Percentiles rank a stretch among this genome's conserved stretches.
Evolutionary conservation across 2,113 vertebrate species (phyloP).

Genomic region (Odontophorus gujanensis): DNA sequence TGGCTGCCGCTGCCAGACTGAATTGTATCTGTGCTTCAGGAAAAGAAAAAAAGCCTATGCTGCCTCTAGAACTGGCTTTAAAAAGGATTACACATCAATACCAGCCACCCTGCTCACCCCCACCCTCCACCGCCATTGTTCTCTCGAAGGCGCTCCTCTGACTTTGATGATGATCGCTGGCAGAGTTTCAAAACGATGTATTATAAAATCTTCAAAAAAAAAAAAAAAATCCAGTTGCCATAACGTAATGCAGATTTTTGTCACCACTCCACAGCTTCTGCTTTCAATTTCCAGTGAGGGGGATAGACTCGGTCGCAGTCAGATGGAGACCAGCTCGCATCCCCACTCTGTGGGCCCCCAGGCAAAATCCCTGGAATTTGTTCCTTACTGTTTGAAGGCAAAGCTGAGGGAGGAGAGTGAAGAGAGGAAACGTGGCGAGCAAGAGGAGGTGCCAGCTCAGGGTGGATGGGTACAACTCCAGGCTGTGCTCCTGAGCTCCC

Average conservation of each 20-base stretch:
- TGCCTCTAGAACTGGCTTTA: constrained; percentile 52
- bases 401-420: background rate
- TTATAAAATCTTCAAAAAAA: constrained; percentile 80
- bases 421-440: background rate
- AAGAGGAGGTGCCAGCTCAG: background rate
- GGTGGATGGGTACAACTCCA: background rate
- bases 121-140: constrained; percentile 67
- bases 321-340: constrained; percentile 73
- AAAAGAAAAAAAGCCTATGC: constrained; percentile 12
- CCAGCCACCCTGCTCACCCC: constrained; percentile 57
- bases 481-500: background rate
- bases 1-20: constrained; percentile 34
- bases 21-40: constrained; percentile 59
- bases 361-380: constrained; percentile 74
- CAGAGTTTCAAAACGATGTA: constrained; percentile 83
- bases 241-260: constrained; percentile 94
- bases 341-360: constrained; percentile 47
- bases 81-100: constrained; percentile 69
- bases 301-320: constrained; percentile 75
- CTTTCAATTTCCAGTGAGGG: constrained; percentile 85
- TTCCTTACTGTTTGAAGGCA: constrained; percentile 67
- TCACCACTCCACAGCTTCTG: constrained; percentile 87
- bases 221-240: constrained; percentile 72
- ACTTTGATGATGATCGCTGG: constrained; percentile 89
- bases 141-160: constrained; percentile 68